phyloP scores from a whole-genome alignment of 2,797 vertebrate genomes.

The Urophycis tenuis region DNA sequence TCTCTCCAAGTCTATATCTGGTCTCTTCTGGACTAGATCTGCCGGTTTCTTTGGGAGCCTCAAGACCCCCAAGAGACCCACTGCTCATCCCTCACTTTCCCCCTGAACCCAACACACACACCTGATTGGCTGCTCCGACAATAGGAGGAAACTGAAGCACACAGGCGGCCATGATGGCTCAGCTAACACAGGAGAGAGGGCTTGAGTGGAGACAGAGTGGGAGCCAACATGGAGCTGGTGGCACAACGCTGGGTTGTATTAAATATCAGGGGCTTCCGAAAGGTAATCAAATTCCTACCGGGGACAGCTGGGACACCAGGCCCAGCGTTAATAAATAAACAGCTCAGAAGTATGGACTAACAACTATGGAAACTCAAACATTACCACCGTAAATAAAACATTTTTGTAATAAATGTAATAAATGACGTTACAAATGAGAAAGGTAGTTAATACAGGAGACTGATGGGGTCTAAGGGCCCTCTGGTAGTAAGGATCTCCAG shows the following conservation, averaged over 20 bases:
- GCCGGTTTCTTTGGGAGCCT: conserved; percentile 35
- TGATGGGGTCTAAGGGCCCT: background rate
- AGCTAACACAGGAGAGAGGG: conserved; percentile 9
- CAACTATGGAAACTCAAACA: conserved; percentile 31
- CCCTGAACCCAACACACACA: conserved; percentile 38
- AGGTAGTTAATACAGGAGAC: background rate
- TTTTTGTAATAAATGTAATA: no score
- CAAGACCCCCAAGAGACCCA: conserved; percentile 51
- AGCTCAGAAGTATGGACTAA: conserved; percentile 34
- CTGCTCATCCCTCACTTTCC: conserved; percentile 48
- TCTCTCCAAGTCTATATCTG: conserved; percentile 47
- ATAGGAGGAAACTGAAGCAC: conserved; percentile 60
- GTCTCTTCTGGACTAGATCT: conserved; percentile 36
- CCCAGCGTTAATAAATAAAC: conserved; percentile 71
- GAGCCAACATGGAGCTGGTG: conserved; percentile 61
- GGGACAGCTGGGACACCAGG: conserved; percentile 65
- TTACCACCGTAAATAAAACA: conserved; percentile 12
- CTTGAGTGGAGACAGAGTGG: background rate
- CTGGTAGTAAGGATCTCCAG: background rate
- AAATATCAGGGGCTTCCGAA: conserved; percentile 75
- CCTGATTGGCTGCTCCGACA: conserved; percentile 64
- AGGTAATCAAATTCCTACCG: conserved; percentile 58
- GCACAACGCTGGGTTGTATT: conserved; percentile 62
- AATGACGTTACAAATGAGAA: no score
- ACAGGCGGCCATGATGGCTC: conserved; percentile 48